A percentile compares a stretch with the other conserved stretches of the same genome.
Conservation (phyloP, 2,888 invertebrate species). For the Antheraea yamamai region DNA sequence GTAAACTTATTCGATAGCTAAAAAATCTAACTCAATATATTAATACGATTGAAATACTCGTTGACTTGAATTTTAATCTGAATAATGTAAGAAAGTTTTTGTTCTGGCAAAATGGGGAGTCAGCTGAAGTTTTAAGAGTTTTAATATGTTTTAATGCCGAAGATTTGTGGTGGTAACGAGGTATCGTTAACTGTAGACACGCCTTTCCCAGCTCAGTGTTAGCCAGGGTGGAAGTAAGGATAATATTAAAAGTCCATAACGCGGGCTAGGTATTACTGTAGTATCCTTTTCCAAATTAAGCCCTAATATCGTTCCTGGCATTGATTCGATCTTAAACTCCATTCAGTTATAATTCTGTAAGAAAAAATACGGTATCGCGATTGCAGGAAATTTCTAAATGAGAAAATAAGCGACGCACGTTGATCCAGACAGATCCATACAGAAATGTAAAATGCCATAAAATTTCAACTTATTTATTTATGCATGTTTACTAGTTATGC, state of each 20-base stretch:
- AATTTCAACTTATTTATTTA: too few species aligned
- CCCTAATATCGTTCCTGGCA: background rate
- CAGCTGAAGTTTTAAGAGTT: constrained; percentile 76
- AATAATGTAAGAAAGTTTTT: constrained; percentile 78
- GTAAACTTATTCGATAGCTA: background rate
- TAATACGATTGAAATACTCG: constrained; percentile 35
- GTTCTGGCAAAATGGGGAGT: constrained; percentile 70
- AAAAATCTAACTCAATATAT: background rate
- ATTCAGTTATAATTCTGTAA: background rate
- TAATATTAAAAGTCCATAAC: background rate
- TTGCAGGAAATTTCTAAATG: too few species aligned
- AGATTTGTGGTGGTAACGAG: constrained; percentile 79
- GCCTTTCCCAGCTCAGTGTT: constrained; percentile 14
- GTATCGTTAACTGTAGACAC: constrained; percentile 67
- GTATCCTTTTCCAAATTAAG: background rate
- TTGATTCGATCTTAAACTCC: background rate
- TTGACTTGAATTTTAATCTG: constrained; percentile 76
- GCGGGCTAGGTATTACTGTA: background rate
- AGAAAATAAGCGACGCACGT: background rate
- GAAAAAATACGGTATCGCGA: background rate
- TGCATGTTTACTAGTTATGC: too few species aligned
- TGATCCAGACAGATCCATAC: background rate
- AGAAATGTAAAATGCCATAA: too few species aligned
- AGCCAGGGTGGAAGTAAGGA: constrained; percentile 6
- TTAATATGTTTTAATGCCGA: constrained; percentile 78